A percentile compares a stretch with the other conserved stretches of the same genome.
phyloP scores from a whole-genome alignment of 1,140 invertebrate genomes.

The Dolichoris vasculosae region DNA sequence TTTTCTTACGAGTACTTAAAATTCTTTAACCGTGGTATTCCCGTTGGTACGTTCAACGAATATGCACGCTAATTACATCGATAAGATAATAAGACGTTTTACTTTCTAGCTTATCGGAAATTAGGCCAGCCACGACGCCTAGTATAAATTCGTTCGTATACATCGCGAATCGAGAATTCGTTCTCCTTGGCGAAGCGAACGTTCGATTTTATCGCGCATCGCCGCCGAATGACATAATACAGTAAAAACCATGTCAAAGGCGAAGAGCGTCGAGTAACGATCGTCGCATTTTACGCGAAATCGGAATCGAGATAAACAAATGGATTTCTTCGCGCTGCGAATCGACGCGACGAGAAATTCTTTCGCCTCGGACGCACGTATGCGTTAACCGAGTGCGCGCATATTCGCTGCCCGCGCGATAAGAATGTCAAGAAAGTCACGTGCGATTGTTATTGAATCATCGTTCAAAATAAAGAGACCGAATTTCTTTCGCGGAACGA shows the following conservation, averaged over 20 bases:
- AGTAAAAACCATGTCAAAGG: too few species aligned
- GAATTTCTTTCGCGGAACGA: too few species aligned
- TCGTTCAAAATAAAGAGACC: constrained; percentile 16
- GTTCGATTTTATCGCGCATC: too few species aligned
- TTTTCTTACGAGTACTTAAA: not conserved
- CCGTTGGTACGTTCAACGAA: not conserved
- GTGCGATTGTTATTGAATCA: constrained; percentile 24
- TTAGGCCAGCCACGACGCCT: not conserved
- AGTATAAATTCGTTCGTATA: not conserved
- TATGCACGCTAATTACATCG: not conserved
- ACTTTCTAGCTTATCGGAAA: not conserved
- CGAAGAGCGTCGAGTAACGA: too few species aligned
- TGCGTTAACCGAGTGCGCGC: not conserved
- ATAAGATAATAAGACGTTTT: not conserved
- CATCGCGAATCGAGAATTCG: too few species aligned
- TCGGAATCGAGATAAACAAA: too few species aligned
- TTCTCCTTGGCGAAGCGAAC: too few species aligned
- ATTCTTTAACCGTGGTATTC: not conserved
- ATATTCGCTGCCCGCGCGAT: not conserved
- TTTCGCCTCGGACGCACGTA: not conserved
- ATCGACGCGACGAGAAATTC: not conserved
- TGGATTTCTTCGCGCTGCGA: too few species aligned
- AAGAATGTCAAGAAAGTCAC: constrained; percentile 22
- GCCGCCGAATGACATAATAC: too few species aligned
- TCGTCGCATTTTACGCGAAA: too few species aligned